Evolutionary conservation across 2,113 vertebrate species (phyloP), one percentile per base, ranked within the genome.

Genomic region (Epinephelus cyanopodus): DNA sequence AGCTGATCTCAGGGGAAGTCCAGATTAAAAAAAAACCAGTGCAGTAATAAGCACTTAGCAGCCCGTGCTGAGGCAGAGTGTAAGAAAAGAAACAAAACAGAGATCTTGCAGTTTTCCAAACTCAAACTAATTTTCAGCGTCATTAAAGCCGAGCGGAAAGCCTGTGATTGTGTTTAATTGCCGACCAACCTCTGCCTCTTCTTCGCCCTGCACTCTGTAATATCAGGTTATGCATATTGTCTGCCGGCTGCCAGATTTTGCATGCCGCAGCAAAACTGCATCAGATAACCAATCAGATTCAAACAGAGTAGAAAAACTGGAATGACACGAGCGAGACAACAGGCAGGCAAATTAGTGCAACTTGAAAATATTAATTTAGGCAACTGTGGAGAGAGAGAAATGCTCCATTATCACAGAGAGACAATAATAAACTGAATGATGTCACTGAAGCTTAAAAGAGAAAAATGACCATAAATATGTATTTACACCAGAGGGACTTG

Each of bases 221-320:
- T 84, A 23, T 77, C 72, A 29, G 29, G 15, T 37, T 63, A 25
- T 68, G 56, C 61, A 56, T n/a, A 58, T 39, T 8, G 47, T 54
- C 54, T 64, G 66, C 58, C 0, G 14, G 37, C 73, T 39, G 61
- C 64, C 10, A 53, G 58, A 2, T 65, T 89, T 83, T 81, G 62
- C 86, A 86, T 84, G 23, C 63, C 62, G 42, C 50, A 47, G 79
- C 71, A 71, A 68, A 81, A 50, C 54, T 63, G 39, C 45, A 66
- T 37, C 81, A 74, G 77, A 85, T 78, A 82, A 87, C 70, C 71
- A 82, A 81, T 68, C 72, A 64, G 61, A 80, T 74, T 27, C 27
- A 52, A 37, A 76, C 63, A 81, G 79, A 83, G 83, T 25, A 65
- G 85, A 85, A 74, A 70, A 90, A 92, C 83, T 77, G 83, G 86